phyloP scores from a whole-genome alignment of 2,113 vertebrate species.

The Macquaria ambigua region DNA sequence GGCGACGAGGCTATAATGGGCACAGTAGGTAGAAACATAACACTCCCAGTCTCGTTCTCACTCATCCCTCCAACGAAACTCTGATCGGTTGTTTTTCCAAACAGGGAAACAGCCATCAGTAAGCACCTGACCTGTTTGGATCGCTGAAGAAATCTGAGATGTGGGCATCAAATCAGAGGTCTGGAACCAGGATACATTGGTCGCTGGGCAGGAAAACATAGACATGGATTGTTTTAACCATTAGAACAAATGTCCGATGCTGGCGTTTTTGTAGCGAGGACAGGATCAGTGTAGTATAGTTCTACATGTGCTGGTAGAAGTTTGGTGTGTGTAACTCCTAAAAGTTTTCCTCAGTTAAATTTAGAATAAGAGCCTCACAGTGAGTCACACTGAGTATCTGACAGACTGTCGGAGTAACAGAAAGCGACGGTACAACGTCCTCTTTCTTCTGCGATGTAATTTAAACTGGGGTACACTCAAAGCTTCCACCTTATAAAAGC shows the following conservation, averaged over 20 bases:
- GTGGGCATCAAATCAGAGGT: not conserved
- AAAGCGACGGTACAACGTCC: not conserved
- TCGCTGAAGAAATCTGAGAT: not conserved
- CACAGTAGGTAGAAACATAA: no score
- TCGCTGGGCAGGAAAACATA: not conserved
- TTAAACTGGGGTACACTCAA: slow-evolving; percentile 69
- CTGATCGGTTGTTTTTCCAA: not conserved
- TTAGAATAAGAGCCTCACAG: slow-evolving; percentile 10
- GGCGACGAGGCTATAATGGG: no score
- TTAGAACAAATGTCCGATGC: not conserved
- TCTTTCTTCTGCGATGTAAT: slow-evolving; percentile 57
- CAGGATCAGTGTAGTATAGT: not conserved
- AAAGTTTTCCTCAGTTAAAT: slow-evolving; percentile 56
- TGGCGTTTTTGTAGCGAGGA: not conserved
- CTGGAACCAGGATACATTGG: not conserved
- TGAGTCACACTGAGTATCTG: not conserved
- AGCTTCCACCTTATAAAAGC: slow-evolving; percentile 58
- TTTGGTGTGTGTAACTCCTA: slow-evolving; percentile 4
- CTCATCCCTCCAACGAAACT: not conserved
- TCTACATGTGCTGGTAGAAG: slow-evolving; percentile 25
- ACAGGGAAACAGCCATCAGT: not conserved
- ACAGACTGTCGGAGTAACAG: slow-evolving; percentile 14
- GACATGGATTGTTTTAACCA: not conserved
- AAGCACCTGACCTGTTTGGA: not conserved
- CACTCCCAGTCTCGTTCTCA: not conserved